Evolutionary conservation across 2,113 vertebrate genomes (phyloP).

Genomic region (Numenius arquata): DNA sequence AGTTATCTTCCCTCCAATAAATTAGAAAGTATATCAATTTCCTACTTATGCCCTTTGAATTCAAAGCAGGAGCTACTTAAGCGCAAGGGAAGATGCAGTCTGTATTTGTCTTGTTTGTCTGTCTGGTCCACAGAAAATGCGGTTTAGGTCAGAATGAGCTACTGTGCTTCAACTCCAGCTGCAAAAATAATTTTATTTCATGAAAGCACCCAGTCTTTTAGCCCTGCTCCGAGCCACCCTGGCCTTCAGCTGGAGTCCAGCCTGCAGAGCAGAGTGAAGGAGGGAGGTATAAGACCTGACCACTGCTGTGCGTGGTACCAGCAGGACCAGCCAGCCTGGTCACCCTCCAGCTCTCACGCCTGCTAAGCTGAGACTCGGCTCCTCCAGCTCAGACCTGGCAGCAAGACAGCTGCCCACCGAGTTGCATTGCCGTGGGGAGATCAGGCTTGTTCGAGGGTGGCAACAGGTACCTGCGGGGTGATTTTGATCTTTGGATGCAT

Average conservation of each 20-base stretch:
- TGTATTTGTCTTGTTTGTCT: not conserved
- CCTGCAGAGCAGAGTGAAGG: not conserved
- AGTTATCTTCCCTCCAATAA: conserved; percentile 60
- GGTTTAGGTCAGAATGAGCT: conserved; percentile 17
- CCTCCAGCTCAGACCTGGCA: not conserved
- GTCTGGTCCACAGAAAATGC: not conserved
- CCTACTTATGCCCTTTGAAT: conserved; percentile 49
- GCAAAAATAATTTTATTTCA: not conserved
- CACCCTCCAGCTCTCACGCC: rapidly evolving
- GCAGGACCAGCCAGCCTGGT: not conserved
- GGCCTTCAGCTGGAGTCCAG: not conserved
- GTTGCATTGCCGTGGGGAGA: rapidly evolving
- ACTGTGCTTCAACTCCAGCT: not conserved
- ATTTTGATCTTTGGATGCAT: not conserved
- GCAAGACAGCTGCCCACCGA: not conserved
- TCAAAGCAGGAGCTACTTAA: conserved; percentile 53
- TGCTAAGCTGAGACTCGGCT: rapidly evolving
- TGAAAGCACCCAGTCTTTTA: conserved; percentile 6
- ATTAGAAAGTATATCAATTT: conserved; percentile 68
- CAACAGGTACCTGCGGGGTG: not conserved
- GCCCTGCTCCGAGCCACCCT: not conserved
- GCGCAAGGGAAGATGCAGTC: not conserved
- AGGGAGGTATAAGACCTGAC: not conserved
- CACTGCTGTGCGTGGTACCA: rapidly evolving
- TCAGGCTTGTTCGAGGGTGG: not conserved